phyloP scores from a whole-genome alignment of 2,888 invertebrate species.

The Drosophila affinis region DNA sequence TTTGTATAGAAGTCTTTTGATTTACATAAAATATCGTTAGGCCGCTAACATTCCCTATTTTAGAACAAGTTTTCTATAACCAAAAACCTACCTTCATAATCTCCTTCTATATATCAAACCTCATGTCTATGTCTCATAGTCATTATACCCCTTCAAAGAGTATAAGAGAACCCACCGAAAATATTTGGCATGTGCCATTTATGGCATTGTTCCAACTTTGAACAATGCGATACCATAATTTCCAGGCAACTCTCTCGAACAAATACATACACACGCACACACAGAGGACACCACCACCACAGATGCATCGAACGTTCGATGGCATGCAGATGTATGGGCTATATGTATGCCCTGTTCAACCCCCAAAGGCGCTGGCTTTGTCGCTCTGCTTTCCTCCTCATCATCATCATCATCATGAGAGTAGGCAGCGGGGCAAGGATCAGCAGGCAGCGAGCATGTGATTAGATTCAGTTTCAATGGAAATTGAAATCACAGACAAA shows the following conservation, averaged over 20 bases:
- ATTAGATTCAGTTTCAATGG: constrained; percentile 82
- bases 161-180: constrained; percentile 36
- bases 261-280: constrained; percentile 24
- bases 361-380: constrained; percentile 52
- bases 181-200: constrained; percentile 80
- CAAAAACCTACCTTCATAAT: no score
- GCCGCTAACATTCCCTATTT: no score
- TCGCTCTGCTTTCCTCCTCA: constrained; percentile 11
- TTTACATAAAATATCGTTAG: no score
- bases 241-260: constrained; percentile 47
- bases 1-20: no score
- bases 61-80: no score
- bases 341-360: constrained; percentile 48
- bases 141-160: constrained; percentile 6
- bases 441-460: constrained; percentile 71
- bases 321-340: constrained; percentile 64
- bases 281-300: constrained; percentile 16
- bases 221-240: constrained; percentile 73
- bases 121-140: no score
- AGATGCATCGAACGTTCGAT: constrained; percentile 31
- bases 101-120: neutral
- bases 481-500: constrained; percentile 80
- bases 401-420: constrained; percentile 11
- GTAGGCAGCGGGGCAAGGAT: constrained; percentile 50
- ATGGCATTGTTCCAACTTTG: constrained; percentile 72